These are phyloP conservation scores for Caenorhabditis becei DNA, from an alignment of 2,888 invertebrate genomes.

Conservation along the genomic window DNA sequence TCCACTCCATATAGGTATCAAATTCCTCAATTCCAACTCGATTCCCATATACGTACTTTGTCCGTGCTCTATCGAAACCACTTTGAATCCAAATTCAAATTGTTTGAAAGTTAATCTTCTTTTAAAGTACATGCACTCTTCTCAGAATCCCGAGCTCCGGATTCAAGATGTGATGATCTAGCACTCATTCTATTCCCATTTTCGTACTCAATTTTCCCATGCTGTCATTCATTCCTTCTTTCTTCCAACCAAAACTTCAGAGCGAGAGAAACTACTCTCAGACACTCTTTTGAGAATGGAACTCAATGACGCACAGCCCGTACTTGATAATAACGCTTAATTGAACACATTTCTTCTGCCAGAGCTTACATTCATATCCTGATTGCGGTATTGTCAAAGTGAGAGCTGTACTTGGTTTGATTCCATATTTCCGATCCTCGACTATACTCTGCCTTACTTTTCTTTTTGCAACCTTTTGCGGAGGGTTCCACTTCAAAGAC, in stretches of 20 bases:
- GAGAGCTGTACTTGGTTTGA: constrained; percentile 14
- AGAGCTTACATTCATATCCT: neutral
- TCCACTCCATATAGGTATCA: no score
- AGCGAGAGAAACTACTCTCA: neutral
- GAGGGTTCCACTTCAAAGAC: constrained; percentile 16
- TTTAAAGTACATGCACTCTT: no score
- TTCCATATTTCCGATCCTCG: constrained; percentile 10
- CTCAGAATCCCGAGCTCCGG: no score
- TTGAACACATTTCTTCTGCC: constrained; percentile 25
- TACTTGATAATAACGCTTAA: constrained; percentile 44
- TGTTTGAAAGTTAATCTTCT: neutral
- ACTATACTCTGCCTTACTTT: neutral
- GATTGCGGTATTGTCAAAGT: constrained; percentile 41
- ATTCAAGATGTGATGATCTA: no score
- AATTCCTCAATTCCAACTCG: no score
- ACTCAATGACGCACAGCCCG: constrained; percentile 29
- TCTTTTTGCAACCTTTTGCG: constrained; percentile 13
- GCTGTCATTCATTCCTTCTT: constrained; percentile 1
- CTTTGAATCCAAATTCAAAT: neutral
- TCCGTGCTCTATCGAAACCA: no score
- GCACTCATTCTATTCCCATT: neutral
- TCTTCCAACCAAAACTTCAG: neutral
- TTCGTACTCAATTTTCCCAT: neutral
- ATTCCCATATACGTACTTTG: no score
- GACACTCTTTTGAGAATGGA: constrained; percentile 9